Conservation (phyloP, 2,797 vertebrate species). For the Hoplostethus mediterraneus region DNA sequence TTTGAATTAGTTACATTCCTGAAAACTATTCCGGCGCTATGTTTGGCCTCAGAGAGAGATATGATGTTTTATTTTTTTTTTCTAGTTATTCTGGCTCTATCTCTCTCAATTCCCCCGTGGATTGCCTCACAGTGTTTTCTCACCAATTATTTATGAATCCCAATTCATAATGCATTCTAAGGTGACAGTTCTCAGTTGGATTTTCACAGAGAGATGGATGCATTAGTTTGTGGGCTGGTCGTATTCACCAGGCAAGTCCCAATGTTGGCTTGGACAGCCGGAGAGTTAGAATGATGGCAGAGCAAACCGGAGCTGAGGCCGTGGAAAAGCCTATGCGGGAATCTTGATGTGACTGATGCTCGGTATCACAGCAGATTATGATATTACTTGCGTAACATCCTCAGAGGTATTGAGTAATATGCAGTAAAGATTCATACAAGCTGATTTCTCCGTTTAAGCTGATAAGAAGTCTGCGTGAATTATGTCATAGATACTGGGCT, state of each 20-base stretch:
- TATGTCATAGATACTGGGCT: slow-evolving; percentile 25
- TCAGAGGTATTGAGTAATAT: slow-evolving; percentile 66
- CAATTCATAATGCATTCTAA: slow-evolving; percentile 74
- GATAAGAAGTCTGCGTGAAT: slow-evolving; percentile 60
- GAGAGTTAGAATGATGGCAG: slow-evolving; percentile 26
- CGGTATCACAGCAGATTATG: slow-evolving; percentile 66
- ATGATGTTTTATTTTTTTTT: slow-evolving; percentile 24
- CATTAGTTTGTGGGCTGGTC: slow-evolving; percentile 51
- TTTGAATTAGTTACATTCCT: slow-evolving; percentile 6
- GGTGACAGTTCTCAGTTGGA: slow-evolving; percentile 66
- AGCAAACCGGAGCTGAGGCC: slow-evolving; percentile 25
- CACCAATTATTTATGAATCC: slow-evolving; percentile 76
- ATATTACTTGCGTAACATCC: slow-evolving; percentile 65
- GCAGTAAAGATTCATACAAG: slow-evolving; percentile 60
- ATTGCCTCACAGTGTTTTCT: slow-evolving; percentile 55
- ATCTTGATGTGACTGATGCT: slow-evolving; percentile 50
- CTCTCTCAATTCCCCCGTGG: slow-evolving; percentile 27
- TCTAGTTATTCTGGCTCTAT: slow-evolving; percentile 31
- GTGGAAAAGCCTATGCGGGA: slow-evolving; percentile 26
- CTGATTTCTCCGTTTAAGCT: slow-evolving; percentile 54
- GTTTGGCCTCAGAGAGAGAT: slow-evolving; percentile 8
- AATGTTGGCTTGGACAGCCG: slow-evolving; percentile 14
- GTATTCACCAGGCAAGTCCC: slow-evolving; percentile 53
- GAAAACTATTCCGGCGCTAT: slow-evolving; percentile 20
- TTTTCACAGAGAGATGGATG: slow-evolving; percentile 64